These are phyloP conservation scores for Colletes latitarsis DNA, from an alignment of 1,140 invertebrate genomes.

Conservation along the genomic window DNA sequence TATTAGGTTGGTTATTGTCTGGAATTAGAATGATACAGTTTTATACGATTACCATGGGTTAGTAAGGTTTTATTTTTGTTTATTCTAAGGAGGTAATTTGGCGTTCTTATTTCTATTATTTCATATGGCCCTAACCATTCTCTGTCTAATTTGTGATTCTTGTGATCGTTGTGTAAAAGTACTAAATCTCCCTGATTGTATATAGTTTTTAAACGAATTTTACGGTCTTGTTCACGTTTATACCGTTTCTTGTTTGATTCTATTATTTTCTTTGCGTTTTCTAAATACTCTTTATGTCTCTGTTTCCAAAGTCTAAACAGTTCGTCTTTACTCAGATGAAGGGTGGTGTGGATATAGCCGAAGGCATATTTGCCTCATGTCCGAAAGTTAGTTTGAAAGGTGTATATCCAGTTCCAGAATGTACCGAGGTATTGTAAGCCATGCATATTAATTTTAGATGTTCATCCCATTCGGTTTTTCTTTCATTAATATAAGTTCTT, in stretches of 20 bases:
- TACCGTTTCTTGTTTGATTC: not conserved
- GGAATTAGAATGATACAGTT: too few species aligned
- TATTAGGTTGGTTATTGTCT: too few species aligned
- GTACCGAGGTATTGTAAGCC: constrained; percentile 3
- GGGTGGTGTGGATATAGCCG: not conserved
- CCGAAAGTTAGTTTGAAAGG: constrained; percentile 6
- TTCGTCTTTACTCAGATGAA: not conserved
- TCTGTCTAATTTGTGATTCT: not conserved
- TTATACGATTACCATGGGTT: too few species aligned
- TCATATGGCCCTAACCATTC: not conserved
- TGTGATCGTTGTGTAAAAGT: not conserved
- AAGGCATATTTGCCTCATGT: constrained; percentile 2
- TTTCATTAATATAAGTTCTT: not conserved
- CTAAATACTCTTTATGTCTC: not conserved
- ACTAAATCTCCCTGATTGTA: not conserved
- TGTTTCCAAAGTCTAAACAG: not conserved
- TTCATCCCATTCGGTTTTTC: not conserved
- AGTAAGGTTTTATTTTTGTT: too few species aligned
- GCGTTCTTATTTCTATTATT: not conserved
- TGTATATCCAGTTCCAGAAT: not conserved
- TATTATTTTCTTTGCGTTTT: not conserved
- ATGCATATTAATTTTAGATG: not conserved
- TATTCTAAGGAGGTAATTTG: too few species aligned
- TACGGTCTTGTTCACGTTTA: not conserved
- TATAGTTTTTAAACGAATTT: not conserved